Base-by-base conservation (phyloP, 2,888 invertebrate genomes). In the Lycocerus yunnanus region DNA sequence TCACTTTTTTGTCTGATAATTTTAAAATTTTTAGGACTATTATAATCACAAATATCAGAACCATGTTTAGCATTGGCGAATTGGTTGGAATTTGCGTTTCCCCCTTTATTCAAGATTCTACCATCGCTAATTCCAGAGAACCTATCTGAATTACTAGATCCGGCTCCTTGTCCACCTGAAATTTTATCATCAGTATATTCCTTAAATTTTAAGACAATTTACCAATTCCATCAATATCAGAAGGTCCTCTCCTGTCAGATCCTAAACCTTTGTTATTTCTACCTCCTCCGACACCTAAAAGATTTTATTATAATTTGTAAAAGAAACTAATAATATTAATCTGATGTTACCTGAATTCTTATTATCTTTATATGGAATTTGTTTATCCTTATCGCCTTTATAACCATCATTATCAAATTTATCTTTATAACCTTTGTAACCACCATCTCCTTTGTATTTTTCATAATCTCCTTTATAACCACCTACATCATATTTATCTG, bases 1-100 rank as follows among this genome's bases (percentile, higher is more conserved):
- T 65, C 21, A 68, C 69, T 68, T 66, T 69, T 60, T 68, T 72
- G 63, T 13, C 21, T 61, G 14, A 72, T 69, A 24, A 72, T 72
- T 69, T 69, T 72, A 58, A 63, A 72, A 10, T 72, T 72, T 21
- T 58, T 43, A 5, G 58, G 65, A 15, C 69, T 69, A 10, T 72
- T 58, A 13, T 65, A 68, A 18, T 65, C 58, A 11, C 72, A 72
- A 13, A 13, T 15, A 68, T 24, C 68, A 1, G 68, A 61, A 13
- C 43, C 24, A 10, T 43, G 6, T 43, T 6, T 43, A 5, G 6
- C n/a, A n/a, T 43, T 13, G 1, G 43, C n/a, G 8, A 2, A 13
- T 2, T 6, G n/a, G 6, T n/a, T 43, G 6, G 43, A 43, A n/a
- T 20, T 2, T 0, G 13, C 18, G 13, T 15, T 63, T 18, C 61